These are phyloP conservation scores for Catocala fraxini DNA, from an alignment of 2,888 invertebrate species.

Conservation along the genomic window DNA sequence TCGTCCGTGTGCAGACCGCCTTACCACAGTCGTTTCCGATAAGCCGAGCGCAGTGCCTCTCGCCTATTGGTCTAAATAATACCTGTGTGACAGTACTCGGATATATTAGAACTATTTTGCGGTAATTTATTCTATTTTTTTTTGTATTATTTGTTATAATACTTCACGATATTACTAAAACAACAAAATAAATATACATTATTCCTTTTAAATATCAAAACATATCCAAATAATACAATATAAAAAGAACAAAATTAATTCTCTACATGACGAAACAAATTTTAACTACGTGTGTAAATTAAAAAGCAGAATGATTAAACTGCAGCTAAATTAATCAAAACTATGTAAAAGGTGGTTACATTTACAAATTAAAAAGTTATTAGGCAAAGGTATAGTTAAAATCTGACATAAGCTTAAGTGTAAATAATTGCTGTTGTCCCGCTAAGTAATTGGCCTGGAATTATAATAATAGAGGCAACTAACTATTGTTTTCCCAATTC, in stretches of 20 bases:
- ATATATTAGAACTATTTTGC: not conserved
- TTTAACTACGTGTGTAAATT: no score
- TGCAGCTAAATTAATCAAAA: constrained; percentile 17
- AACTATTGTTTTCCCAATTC: constrained; percentile 30
- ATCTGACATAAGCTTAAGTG: constrained; percentile 64
- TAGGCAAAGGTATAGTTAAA: constrained; percentile 58
- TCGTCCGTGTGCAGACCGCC: constrained; percentile 58
- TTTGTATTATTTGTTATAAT: no score
- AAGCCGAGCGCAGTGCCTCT: constrained; percentile 62
- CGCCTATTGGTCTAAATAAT: constrained; percentile 55
- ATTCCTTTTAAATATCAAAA: no score
- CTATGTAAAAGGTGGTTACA: constrained; percentile 14
- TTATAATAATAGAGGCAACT: constrained; percentile 35
- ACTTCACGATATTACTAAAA: no score
- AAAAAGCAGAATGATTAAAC: not conserved
- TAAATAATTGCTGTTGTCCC: constrained; percentile 59
- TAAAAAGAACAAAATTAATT: no score
- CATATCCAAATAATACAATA: no score
- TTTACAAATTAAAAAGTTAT: constrained; percentile 16
- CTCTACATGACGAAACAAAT: no score
- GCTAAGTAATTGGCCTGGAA: constrained; percentile 65
- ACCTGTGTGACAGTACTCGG: constrained; percentile 25
- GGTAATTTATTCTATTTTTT: constrained; percentile 1
- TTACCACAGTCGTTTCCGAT: constrained; percentile 58
- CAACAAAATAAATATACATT: no score